Percentiles rank a stretch among this genome's conserved stretches.
phyloP scores from a whole-genome alignment of 2,797 vertebrate species.

The Pogoniulus pusillus region DNA sequence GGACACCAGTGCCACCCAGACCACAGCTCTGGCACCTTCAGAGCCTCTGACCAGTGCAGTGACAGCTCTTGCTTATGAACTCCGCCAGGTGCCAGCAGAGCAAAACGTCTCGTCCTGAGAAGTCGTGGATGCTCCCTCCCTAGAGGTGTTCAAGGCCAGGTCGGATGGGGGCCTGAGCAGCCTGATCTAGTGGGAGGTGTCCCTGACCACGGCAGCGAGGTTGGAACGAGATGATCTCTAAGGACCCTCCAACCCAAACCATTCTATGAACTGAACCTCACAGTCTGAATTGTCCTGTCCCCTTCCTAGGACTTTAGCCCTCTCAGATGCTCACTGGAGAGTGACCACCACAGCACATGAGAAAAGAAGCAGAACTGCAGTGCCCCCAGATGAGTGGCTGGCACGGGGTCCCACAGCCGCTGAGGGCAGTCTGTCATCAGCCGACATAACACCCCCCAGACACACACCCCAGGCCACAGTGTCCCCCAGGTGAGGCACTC shows the following conservation, averaged over 20 bases:
- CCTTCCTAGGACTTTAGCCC: not conserved
- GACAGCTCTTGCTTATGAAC: rapidly evolving
- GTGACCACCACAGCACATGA: not conserved
- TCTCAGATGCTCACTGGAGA: not conserved
- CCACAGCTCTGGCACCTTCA: rapidly evolving
- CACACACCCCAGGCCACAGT: rapidly evolving
- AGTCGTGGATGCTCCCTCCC: not conserved
- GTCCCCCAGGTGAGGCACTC: not conserved
- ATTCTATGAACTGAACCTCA: not conserved
- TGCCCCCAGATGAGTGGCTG: not conserved
- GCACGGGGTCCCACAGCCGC: not conserved
- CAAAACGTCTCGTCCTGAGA: not conserved
- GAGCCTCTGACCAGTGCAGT: rapidly evolving
- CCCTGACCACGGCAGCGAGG: not conserved
- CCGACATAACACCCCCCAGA: rapidly evolving
- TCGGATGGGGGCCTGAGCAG: not conserved
- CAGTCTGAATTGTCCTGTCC: not conserved
- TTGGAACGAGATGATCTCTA: not conserved
- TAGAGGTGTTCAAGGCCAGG: not conserved
- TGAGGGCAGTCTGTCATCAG: rapidly evolving
- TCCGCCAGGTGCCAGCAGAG: not conserved
- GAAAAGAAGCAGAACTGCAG: not conserved
- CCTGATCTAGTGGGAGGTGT: not conserved
- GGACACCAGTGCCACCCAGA: rapidly evolving
- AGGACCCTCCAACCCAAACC: not conserved